A percentile compares a stretch with the other conserved stretches of the same genome.
Evolutionary conservation across 2,797 vertebrate genomes (phyloP).

Genomic region (Florisuga fusca): DNA sequence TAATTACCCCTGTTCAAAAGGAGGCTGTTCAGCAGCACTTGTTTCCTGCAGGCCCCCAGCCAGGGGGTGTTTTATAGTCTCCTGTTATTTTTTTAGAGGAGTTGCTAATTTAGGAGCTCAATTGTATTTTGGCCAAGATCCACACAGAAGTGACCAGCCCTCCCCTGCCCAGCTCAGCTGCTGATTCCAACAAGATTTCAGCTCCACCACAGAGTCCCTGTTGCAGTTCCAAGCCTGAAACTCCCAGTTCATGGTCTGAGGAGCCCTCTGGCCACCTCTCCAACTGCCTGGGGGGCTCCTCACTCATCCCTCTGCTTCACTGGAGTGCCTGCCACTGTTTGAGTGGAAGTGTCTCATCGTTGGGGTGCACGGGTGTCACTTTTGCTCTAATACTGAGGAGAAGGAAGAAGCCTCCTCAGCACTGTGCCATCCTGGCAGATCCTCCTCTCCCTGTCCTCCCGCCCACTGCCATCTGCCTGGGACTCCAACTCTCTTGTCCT

Average conservation of each 20-base stretch:
- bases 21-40: not conserved
- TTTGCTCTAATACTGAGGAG: constrained; percentile 20
- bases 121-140: not conserved
- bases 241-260: not conserved
- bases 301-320: not conserved
- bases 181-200: not conserved
- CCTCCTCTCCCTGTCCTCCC: constrained; percentile 33
- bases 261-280: not conserved
- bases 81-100: not conserved
- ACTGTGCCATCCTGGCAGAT: constrained; percentile 45
- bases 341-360: constrained; percentile 21
- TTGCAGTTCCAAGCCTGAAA: not conserved
- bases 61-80: not conserved
- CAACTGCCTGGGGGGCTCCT: not conserved
- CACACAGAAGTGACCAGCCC: not conserved
- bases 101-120: not conserved
- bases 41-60: not conserved
- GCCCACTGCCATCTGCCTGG: constrained; percentile 61
- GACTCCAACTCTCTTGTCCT: constrained; percentile 56
- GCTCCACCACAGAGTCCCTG: not conserved
- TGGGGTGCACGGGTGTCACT: not conserved
- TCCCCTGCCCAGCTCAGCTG: not conserved
- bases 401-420: constrained; percentile 33
- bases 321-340: not conserved
- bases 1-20: not conserved